Conservation (phyloP, 2,113 vertebrate genomes). For the Patagioenas fasciata region DNA sequence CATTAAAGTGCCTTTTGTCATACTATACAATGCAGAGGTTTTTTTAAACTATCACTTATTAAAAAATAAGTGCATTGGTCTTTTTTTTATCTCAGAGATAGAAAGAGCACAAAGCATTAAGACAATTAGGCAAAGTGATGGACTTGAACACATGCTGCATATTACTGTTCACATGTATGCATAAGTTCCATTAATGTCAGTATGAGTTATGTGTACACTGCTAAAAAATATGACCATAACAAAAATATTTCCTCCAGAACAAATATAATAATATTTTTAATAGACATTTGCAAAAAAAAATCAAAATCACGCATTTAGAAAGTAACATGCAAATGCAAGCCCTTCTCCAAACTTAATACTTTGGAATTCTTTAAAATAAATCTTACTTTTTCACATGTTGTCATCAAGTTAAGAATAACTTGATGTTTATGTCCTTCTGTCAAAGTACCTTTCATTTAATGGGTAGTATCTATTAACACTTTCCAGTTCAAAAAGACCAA, state of each 20-base stretch:
- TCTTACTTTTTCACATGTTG: conserved; percentile 39
- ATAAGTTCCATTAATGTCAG: conserved; percentile 42
- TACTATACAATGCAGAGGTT: background rate
- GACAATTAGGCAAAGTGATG: conserved; percentile 50
- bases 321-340: background rate
- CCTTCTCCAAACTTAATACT: conserved; percentile 17
- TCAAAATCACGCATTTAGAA: background rate
- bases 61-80: background rate
- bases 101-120: background rate
- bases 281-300: background rate
- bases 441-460: conserved; percentile 34
- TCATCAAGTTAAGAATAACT: conserved; percentile 18
- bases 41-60: background rate
- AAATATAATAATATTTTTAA: conserved; percentile 63
- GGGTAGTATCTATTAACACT: background rate
- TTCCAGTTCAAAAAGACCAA: conserved; percentile 49
- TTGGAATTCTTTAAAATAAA: conserved; percentile 35
- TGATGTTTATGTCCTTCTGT: conserved; percentile 38
- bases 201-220: conserved; percentile 21
- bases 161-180: conserved; percentile 12
- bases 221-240: conserved; percentile 39
- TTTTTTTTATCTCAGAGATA: background rate
- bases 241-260: conserved; percentile 35
- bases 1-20: background rate
- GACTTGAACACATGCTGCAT: conserved; percentile 51